Percentiles rank a stretch among this genome's conserved stretches.
Conservation (phyloP, 2,797 vertebrate species). For the Microctenopoma steveboyesi region DNA sequence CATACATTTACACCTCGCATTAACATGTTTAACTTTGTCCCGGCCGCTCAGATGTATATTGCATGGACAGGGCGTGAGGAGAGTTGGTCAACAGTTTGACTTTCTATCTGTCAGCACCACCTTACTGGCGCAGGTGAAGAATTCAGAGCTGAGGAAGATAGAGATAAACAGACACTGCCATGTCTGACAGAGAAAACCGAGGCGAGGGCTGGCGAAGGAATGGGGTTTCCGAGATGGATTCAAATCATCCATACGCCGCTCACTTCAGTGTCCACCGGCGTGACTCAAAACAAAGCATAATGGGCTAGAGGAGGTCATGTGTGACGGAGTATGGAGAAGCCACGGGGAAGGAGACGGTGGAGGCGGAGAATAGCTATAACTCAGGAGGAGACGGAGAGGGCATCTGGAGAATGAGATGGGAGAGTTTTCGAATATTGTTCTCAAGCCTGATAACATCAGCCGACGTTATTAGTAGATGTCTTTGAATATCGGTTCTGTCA, state of each 20-base stretch:
- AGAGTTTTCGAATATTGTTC: conserved; percentile 28
- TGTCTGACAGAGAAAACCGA: conserved; percentile 31
- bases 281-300: conserved; percentile 79
- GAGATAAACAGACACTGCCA: conserved; percentile 44
- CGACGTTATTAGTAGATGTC: conserved; percentile 49
- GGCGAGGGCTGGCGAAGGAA: conserved; percentile 22
- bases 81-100: conserved; percentile 21
- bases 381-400: conserved; percentile 36
- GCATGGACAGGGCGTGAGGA: neutral
- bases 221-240: conserved; percentile 62
- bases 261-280: conserved; percentile 60
- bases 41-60: neutral
- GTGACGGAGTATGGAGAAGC: conserved; percentile 70
- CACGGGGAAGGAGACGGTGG: conserved; percentile 50
- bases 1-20: neutral
- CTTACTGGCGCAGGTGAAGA: conserved; percentile 30
- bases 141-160: conserved; percentile 27
- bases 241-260: conserved; percentile 60
- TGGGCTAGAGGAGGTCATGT: conserved; percentile 77
- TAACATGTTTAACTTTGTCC: neutral
- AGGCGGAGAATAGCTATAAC: conserved; percentile 36
- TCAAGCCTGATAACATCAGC: conserved; percentile 47
- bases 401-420: neutral
- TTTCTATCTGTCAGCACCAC: conserved; percentile 24
- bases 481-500: conserved; percentile 60